phyloP scores from a whole-genome alignment of 2,888 invertebrate genomes.

The Pammene fasciana region DNA sequence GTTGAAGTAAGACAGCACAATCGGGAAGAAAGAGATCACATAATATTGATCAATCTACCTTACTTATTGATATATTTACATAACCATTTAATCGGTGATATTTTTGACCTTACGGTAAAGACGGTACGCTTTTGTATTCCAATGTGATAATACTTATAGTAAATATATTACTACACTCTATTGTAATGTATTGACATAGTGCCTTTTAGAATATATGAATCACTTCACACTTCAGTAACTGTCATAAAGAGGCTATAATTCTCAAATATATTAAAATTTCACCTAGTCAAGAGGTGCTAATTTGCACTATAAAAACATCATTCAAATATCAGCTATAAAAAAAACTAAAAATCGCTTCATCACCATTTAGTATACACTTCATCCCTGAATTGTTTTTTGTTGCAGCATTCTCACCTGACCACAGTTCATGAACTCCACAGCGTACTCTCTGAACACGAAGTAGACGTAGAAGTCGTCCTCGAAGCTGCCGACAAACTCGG shows the following conservation, averaged over 20 bases:
- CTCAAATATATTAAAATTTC: background rate
- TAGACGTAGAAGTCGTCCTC: constrained; percentile 94
- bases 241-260: background rate
- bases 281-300: background rate
- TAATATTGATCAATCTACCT: too few species aligned
- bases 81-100: too few species aligned
- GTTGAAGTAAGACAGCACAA: too few species aligned
- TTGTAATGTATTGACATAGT: background rate
- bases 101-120: too few species aligned
- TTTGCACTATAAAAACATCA: background rate
- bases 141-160: background rate
- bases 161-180: background rate
- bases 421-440: constrained; percentile 96
- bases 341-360: too few species aligned
- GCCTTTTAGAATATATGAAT: background rate
- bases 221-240: background rate
- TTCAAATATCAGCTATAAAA: background rate
- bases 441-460: constrained; percentile 95
- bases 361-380: too few species aligned
- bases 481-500: constrained; percentile 96
- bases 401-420: constrained; percentile 87
- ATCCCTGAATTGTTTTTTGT: background rate
- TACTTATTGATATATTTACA: too few species aligned
- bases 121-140: background rate
- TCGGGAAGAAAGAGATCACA: too few species aligned